Conservation (phyloP, 2,888 invertebrate genomes). For the Epistrophe eligans region DNA sequence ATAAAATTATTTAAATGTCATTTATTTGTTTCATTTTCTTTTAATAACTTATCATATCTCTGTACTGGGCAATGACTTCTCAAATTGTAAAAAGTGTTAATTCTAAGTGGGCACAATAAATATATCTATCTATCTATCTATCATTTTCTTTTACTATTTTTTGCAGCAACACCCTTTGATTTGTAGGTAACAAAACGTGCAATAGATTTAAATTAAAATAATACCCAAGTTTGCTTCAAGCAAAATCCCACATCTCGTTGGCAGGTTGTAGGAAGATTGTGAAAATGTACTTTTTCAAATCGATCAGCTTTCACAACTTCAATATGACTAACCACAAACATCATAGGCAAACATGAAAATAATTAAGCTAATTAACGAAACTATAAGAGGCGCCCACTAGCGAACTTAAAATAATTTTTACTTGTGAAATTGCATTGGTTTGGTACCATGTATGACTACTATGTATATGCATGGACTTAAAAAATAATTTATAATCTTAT, state of each 20-base stretch:
- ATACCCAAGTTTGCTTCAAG: not conserved
- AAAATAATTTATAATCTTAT: too few species aligned
- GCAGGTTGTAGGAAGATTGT: conserved; percentile 9
- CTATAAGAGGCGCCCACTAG: not conserved
- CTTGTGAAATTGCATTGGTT: not conserved
- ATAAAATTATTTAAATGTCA: too few species aligned
- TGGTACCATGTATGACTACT: too few species aligned
- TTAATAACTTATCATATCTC: too few species aligned
- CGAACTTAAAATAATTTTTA: not conserved
- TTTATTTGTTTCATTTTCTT: too few species aligned
- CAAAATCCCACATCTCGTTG: not conserved
- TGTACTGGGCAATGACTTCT: too few species aligned
- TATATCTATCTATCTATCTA: too few species aligned
- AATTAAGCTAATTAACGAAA: conserved; percentile 4
- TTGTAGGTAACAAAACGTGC: not conserved
- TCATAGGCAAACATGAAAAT: not conserved
- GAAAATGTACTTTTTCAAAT: not conserved
- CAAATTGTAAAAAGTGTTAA: too few species aligned
- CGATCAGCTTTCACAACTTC: not conserved
- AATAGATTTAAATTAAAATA: not conserved
- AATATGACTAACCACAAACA: not conserved
- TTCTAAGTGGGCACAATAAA: too few species aligned
- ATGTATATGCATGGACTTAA: too few species aligned
- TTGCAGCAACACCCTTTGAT: not conserved
- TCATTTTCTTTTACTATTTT: too few species aligned